Evolutionary conservation across 1,140 invertebrate genomes (phyloP), one percentile per base, ranked within the genome.

Genomic region (Calephelis nemesis): DNA sequence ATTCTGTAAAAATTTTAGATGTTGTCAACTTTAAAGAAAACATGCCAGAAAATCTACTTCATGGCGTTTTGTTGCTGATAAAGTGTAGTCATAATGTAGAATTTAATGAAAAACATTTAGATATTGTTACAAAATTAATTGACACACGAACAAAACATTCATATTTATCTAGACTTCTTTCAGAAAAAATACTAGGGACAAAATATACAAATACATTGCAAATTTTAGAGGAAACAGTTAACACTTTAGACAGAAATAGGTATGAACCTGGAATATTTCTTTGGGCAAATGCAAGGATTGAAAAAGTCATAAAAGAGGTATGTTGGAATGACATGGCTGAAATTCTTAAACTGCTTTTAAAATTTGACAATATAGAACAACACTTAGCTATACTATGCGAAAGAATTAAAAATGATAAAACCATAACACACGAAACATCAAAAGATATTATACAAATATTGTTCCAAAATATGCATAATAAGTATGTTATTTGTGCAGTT

Each of bases 21-120:
- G 11, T 72, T 13, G 45, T 91, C 19, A 63, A 63, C 70, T 73
- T 52, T 47, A 71, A 63, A 65, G 74, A 58, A 13, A 68, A 47
- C 48, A 67, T 60, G 15, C 74, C 74, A 13, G 88, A 92, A 77
- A 92, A 92, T 75, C 70, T 69, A 63, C 10, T 88, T 5, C 90
- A 92, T 81, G 92, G 92, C 6, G 63, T 71, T 72, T 69, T 92
- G 13, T 75, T 88, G 42, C 71, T 91, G 52, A 42, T 68, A 10
- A 63, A 74, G 58, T 87, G 76, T 67, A 63, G 78, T 12, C 84
- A 81, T 67, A 63, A 79, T 71, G 79, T 77, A 54, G 52, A 9
- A 47, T n/a, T 52, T 45, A 52, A 76, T 19, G 42, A 68, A 54
- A 69, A 49, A 39, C 58, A 72, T 69, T 30, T 63, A 62, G 42